A percentile compares a stretch with the other conserved stretches of the same genome.
Conservation (phyloP, 2,113 vertebrate species). For the Pelobates fuscus region DNA sequence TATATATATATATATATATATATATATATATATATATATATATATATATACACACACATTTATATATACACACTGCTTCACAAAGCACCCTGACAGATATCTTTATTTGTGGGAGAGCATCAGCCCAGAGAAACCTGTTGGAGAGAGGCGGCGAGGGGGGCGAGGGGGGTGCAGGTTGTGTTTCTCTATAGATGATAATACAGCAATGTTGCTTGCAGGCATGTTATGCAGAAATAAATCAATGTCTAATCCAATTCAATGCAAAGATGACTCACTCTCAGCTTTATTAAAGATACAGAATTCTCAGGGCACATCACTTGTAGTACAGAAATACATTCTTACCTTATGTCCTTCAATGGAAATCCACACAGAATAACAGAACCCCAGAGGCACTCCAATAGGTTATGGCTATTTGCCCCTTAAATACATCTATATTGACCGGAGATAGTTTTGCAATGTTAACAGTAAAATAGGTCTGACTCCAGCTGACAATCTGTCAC, state of each 20-base stretch:
- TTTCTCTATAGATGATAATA: slow-evolving; percentile 19
- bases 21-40: too few relatives aligned
- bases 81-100: background rate
- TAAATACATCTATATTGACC: slow-evolving; percentile 23
- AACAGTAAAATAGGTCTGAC: background rate
- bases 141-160: too few relatives aligned
- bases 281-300: slow-evolving; percentile 44
- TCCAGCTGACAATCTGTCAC: background rate
- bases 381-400: slow-evolving; percentile 3
- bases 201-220: slow-evolving; percentile 22
- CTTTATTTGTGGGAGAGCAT: background rate
- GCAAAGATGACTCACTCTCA: slow-evolving; percentile 34
- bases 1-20: too few relatives aligned
- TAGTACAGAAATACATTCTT: slow-evolving; percentile 34
- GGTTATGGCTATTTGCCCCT: slow-evolving; percentile 10
- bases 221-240: slow-evolving; percentile 44
- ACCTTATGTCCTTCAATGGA: slow-evolving; percentile 28
- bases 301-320: slow-evolving; percentile 31
- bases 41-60: too few relatives aligned
- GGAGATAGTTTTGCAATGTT: slow-evolving; percentile 6
- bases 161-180: background rate
- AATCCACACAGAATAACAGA: slow-evolving; percentile 24
- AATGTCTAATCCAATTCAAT: slow-evolving; percentile 41
- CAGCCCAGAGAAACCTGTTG: background rate
- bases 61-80: too few relatives aligned